phyloP scores from a whole-genome alignment of 2,113 vertebrate species.

The Eretmochelys imbricata region DNA sequence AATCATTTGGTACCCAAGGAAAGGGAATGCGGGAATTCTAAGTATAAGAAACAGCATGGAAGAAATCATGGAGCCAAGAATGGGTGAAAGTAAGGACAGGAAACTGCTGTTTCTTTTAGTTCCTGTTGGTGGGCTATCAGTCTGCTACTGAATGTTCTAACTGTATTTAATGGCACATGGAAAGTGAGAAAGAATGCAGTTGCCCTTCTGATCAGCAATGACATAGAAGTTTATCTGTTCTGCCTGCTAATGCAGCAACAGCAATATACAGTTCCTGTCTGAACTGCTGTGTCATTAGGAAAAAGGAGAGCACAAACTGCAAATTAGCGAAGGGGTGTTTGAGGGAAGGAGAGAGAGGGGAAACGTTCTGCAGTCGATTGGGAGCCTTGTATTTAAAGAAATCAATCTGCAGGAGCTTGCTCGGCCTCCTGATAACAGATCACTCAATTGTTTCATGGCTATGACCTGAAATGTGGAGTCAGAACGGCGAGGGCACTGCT shows the following conservation, averaged over 20 bases:
- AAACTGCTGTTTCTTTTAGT: background rate
- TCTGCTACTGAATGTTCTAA: background rate
- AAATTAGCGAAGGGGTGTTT: slow-evolving; percentile 28
- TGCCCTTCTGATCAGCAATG: background rate
- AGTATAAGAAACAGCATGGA: background rate
- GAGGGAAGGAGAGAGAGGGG: slow-evolving; percentile 33
- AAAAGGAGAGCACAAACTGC: slow-evolving; percentile 46
- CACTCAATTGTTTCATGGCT: slow-evolving; percentile 27
- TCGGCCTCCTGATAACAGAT: slow-evolving; percentile 9
- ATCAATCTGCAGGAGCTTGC: slow-evolving; percentile 55
- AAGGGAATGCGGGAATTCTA: background rate
- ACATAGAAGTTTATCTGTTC: slow-evolving; percentile 35
- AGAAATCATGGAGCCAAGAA: slow-evolving; percentile 4
- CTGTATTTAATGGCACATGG: background rate
- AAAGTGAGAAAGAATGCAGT: background rate
- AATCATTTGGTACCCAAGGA: background rate
- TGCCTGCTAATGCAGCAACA: slow-evolving; percentile 51
- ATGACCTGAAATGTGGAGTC: slow-evolving; percentile 16
- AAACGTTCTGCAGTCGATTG: slow-evolving; percentile 61
- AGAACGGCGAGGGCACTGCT: background rate
- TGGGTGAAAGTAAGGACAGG: background rate
- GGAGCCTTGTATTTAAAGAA: slow-evolving; percentile 63
- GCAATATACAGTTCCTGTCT: slow-evolving; percentile 61
- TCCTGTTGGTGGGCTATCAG: background rate
- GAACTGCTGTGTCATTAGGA: slow-evolving; percentile 70